These are phyloP conservation scores for Daboia siamensis DNA, from an alignment of 2,113 vertebrate species.

Conservation along the genomic window DNA sequence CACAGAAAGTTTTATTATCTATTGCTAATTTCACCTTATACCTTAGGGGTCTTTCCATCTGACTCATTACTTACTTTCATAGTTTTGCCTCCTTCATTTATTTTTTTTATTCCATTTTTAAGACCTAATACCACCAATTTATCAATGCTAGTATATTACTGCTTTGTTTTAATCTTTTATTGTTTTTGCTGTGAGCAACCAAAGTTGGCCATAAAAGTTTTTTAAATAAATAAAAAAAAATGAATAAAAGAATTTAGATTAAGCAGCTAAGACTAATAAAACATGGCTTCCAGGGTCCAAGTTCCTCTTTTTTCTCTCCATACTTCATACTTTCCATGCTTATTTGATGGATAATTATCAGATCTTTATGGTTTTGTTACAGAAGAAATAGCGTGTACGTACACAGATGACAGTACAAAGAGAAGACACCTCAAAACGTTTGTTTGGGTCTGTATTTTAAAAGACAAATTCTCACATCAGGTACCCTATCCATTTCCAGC, in stretches of 20 bases:
- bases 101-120: not conserved
- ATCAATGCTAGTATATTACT: not conserved
- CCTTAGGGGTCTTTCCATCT: not conserved
- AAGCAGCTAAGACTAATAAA: not conserved
- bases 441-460: not conserved
- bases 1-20: constrained; percentile 7
- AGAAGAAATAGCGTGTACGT: not conserved
- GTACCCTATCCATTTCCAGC: not conserved
- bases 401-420: not conserved
- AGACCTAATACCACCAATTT: not conserved
- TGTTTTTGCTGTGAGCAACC: not conserved
- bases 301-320: not conserved
- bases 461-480: not conserved
- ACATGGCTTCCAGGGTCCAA: not conserved
- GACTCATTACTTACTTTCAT: not conserved
- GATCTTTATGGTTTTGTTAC: not conserved
- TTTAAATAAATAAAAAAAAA: not conserved
- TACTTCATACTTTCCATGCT: not conserved
- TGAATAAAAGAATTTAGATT: not conserved
- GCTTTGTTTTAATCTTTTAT: not conserved
- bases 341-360: not conserved
- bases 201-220: not conserved
- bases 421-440: not conserved
- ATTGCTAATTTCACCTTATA: not conserved
- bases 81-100: not conserved